Base-by-base conservation (phyloP, 2,797 vertebrate genomes). In the Anabas testudineus region DNA sequence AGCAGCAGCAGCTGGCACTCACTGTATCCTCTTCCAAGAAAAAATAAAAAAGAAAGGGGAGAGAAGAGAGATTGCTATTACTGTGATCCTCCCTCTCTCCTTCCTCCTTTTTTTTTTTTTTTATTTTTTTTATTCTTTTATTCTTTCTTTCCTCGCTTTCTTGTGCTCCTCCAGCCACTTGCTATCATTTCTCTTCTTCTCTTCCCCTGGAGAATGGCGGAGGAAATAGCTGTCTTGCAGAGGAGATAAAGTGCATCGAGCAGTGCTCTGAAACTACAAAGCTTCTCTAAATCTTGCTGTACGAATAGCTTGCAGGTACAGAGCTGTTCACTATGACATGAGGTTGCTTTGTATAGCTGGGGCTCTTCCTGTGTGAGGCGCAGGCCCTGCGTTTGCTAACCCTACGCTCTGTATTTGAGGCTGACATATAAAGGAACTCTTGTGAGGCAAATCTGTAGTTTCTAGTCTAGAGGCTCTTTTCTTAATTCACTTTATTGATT, bases 1-100 rank as follows among this genome's bases (percentile, higher is more conserved):
- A 34, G 71, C 71, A 69, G 64, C 72, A 67, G 37, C 89, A 91
- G 88, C 91, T 90, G 83, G 82, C 77, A 74, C 71, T 82, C 74
- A 87, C 78, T 86, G 85, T 88, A 81, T 85, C 75, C 77, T 84
- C 83, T 71, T 76, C 69, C 71, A 47, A 76, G 68, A 79, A 82
- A 79, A 82, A 74, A 54, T 71, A 62, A 66, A 47, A 51, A 42
- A 48, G 47, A 58, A 57, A 46, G 43, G 64, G 57, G 61, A 53
- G 36, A 61, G 58, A 47, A 69, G 67, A 74, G 65, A 65, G 54
- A 68, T 71, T 66, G 59, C 66, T 63, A 46, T 78, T 73, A 77
- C 77, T 76, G 41, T 58, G 54, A 74, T 15, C 41, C 51, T 45
- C 32, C 47, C 52, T 43, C 30, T 26, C 24, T 37, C 21, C 7